Conservation (phyloP, 2,888 invertebrate species). For the Mesorhabditis sp. region DNA sequence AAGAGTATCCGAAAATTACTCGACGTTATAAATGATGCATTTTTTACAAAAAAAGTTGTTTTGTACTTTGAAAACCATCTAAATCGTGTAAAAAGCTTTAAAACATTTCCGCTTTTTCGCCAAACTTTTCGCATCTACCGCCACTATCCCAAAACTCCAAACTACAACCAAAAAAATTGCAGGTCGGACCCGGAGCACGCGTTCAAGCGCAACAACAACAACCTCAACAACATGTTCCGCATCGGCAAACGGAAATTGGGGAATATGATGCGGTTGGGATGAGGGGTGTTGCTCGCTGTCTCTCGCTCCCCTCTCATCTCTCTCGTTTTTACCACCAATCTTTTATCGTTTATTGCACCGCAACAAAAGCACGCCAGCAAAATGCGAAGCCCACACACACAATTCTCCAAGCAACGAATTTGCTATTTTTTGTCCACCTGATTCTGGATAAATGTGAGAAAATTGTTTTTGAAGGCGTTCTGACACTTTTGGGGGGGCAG, state of each 20-base stretch:
- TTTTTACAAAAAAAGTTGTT: no score
- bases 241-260: slow-evolving; percentile 5
- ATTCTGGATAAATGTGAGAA: not conserved
- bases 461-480: not conserved
- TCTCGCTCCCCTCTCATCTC: not conserved
- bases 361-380: no score
- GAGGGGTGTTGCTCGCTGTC: not conserved
- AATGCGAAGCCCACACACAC: not conserved
- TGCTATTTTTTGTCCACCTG: not conserved
- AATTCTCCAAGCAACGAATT: not conserved
- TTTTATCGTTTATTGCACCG: not conserved
- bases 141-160: no score
- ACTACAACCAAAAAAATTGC: no score
- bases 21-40: no score
- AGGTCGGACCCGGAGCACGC: no score
- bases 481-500: not conserved
- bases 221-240: slow-evolving; percentile 4
- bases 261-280: not conserved
- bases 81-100: no score
- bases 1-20: no score
- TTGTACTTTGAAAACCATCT: no score
- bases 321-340: not conserved
- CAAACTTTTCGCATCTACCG: no score
- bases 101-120: no score
- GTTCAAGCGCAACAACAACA: not conserved